Evolutionary conservation across 2,113 vertebrate genomes (phyloP).

Genomic region (Galbula dea): DNA sequence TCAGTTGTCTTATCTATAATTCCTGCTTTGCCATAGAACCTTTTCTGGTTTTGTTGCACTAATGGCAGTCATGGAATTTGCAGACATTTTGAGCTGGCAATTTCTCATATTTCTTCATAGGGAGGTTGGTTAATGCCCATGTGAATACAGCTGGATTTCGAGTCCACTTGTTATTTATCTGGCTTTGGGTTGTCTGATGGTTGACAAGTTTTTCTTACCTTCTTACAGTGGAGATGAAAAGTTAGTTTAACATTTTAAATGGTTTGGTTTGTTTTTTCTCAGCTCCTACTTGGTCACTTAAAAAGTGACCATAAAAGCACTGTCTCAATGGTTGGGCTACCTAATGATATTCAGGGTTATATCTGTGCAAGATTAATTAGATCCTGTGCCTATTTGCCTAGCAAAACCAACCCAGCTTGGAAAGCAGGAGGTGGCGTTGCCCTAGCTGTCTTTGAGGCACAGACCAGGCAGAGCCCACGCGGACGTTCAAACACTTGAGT

Average conservation of each 20-base stretch:
- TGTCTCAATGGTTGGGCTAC: neutral
- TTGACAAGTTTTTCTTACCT: neutral
- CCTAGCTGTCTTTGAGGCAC: neutral
- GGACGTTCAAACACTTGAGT: rapidly evolving
- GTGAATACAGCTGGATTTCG: neutral
- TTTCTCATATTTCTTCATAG: neutral
- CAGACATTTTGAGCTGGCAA: neutral
- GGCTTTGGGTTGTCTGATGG: neutral
- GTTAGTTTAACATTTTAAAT: neutral
- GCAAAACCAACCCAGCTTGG: neutral
- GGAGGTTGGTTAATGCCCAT: neutral
- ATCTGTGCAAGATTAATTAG: neutral
- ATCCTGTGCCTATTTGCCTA: neutral
- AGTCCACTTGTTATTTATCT: neutral
- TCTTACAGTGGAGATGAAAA: neutral
- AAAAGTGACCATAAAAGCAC: neutral
- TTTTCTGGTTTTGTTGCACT: neutral
- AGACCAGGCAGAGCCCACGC: neutral
- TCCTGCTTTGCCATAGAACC: neutral
- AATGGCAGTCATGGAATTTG: neutral
- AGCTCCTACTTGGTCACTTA: neutral
- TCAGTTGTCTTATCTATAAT: neutral
- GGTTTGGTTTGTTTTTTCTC: neutral
- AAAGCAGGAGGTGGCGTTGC: neutral
- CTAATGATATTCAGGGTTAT: neutral